Evolutionary conservation across 1,140 invertebrate species (phyloP).

Genomic region (Ditylenchus dipsaci): DNA sequence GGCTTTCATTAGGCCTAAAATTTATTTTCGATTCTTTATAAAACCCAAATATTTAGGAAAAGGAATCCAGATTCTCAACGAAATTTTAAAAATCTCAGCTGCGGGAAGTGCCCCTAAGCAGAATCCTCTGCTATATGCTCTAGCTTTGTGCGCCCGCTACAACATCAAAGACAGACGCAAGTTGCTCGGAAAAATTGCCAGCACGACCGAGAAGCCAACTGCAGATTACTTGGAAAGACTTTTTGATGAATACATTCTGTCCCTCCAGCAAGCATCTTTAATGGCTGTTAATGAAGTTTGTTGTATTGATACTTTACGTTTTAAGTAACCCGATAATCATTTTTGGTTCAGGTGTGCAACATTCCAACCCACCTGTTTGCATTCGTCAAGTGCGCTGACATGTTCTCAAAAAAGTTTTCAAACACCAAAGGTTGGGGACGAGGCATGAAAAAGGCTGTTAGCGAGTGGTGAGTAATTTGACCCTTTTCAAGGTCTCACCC

Average conservation of each 20-base stretch:
- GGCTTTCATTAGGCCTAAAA: background rate
- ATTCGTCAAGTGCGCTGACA: constrained; percentile 56
- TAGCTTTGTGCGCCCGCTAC: constrained; percentile 58
- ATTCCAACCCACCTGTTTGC: constrained; percentile 61
- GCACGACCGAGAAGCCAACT: background rate
- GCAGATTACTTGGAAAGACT: background rate
- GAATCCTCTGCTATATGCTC: constrained; percentile 53
- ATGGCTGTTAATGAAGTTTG: constrained; percentile 12
- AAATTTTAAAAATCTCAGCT: constrained; percentile 54
- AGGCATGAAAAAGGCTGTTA: constrained; percentile 36
- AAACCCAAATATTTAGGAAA: background rate
- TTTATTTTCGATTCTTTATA: background rate
- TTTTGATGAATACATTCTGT: constrained; percentile 32
- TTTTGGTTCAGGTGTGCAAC: constrained; percentile 53
- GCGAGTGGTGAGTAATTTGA: constrained; percentile 34
- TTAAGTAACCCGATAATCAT: background rate
- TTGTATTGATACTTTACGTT: background rate
- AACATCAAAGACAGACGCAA: constrained; percentile 18
- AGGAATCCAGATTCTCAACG: constrained; percentile 54
- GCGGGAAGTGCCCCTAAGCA: constrained; percentile 54
- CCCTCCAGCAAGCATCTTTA: constrained; percentile 34
- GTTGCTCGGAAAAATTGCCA: background rate
- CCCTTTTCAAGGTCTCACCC: background rate
- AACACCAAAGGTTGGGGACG: constrained; percentile 52
- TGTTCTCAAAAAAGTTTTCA: constrained; percentile 24